Base-by-base conservation (phyloP, 2,888 invertebrate genomes). In the Ochropleura plecta region DNA sequence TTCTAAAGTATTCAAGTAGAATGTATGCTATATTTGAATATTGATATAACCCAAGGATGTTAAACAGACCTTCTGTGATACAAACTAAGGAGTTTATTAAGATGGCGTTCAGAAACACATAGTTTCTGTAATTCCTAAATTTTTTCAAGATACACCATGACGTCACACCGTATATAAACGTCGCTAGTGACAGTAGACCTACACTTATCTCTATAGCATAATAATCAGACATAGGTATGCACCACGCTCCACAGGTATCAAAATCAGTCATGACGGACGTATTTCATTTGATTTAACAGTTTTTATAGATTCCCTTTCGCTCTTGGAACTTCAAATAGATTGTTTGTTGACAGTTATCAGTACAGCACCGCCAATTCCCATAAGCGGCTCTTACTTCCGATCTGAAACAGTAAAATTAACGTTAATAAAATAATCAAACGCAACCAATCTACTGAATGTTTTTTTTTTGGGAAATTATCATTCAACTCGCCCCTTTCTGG, bases 71-170 rank as follows among this genome's bases (percentile, higher is more conserved):
- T 3, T 30, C 7, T 30, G 30, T 30, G 14, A 7, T 16, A 59
- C 8, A 0, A 40, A 59, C 16, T 20, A 72, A 18, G 4, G 48
- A 57, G 6, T 70, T 73, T 20, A 20, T 40, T 10, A 73, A 60
- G 2, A 73, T 63, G 42, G 55, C 18, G 48, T 63, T 74, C 4
- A 74, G 14, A 12, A 48, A 74, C 20, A 74, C 74, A 30, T 30
- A 74, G 42, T 74, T 74, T 42, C 59, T 42, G 16, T 59, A 73
- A 44, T 30, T 49, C 0, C 73, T 49, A 8, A 70, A 73, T 10
- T 63, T 74, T 8, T 48, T 49, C 1, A 74, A 2, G 0, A 63
- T 12, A 12, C 53, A 62, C 73, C 73, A 74, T 46, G 73, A 73
- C 3, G 20, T 42, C 18, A 62, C 62, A 5, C 73, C 73, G 5